Percentiles rank a stretch among this genome's conserved stretches.
Conservation (phyloP, 2,113 vertebrate species). For the Ramphastos sulfuratus region DNA sequence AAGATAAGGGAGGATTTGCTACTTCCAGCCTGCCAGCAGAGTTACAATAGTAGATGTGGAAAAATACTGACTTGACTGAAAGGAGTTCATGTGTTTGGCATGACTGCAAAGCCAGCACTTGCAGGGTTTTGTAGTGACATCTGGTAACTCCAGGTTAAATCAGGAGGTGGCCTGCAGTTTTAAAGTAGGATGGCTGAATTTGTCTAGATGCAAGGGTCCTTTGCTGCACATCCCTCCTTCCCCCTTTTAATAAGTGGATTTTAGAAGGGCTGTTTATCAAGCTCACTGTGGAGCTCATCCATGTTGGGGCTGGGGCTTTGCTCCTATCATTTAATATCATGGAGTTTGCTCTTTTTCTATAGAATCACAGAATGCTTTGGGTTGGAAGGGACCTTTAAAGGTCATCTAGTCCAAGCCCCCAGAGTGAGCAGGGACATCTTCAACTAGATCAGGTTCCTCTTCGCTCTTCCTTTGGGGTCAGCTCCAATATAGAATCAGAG, state of each 20-base stretch:
- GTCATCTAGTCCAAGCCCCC: too few species aligned
- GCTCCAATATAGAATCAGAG: neutral
- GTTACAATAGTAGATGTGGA: conserved; percentile 53
- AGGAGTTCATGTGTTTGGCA: neutral
- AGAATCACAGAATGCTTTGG: too few species aligned
- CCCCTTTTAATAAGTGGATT: neutral
- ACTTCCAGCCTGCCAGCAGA: neutral
- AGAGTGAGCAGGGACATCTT: too few species aligned
- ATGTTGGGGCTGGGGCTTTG: neutral
- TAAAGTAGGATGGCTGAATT: neutral
- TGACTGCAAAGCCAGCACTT: conserved; percentile 6
- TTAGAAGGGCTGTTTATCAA: neutral
- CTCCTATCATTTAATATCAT: neutral
- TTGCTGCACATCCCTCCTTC: neutral
- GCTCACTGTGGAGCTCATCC: neutral
- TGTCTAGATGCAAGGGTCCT: neutral
- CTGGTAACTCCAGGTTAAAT: neutral
- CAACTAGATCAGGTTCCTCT: neutral
- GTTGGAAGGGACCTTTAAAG: too few species aligned
- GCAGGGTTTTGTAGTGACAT: neutral
- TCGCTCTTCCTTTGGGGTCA: neutral
- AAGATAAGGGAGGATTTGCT: conserved; percentile 43
- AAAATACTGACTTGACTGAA: conserved; percentile 50
- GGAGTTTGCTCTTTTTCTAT: neutral
- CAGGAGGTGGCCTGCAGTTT: neutral